These are phyloP conservation scores for Thereva unica DNA, from an alignment of 2,888 invertebrate genomes.

Conservation along the genomic window DNA sequence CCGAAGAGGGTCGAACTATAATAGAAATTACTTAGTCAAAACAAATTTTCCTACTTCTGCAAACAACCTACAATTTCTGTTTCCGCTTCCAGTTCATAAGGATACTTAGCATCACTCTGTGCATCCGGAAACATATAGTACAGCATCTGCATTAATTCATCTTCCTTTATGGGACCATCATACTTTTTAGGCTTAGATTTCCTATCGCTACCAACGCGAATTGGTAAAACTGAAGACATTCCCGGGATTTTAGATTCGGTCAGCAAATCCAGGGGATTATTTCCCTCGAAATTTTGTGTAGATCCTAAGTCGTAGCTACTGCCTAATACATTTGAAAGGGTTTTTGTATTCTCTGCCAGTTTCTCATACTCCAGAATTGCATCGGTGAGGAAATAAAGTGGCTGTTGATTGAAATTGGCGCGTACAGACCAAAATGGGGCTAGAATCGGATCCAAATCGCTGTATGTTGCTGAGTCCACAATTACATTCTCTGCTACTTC, in stretches of 20 bases:
- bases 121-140: slow-evolving; percentile 90
- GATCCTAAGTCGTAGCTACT: slow-evolving; percentile 57
- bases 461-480: slow-evolving; percentile 84
- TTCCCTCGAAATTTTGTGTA: slow-evolving; percentile 60
- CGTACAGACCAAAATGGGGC: slow-evolving; percentile 80
- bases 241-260: slow-evolving; percentile 77
- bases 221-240: slow-evolving; percentile 61
- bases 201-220: slow-evolving; percentile 60
- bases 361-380: slow-evolving; percentile 73
- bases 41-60: not conserved
- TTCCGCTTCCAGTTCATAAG: slow-evolving; percentile 60
- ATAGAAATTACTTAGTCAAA: slow-evolving; percentile 15
- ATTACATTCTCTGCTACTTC: slow-evolving; percentile 82
- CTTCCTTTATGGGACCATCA: slow-evolving; percentile 79
- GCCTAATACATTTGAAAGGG: slow-evolving; percentile 52
- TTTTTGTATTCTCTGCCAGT: slow-evolving; percentile 59
- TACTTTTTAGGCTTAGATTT: slow-evolving; percentile 59
- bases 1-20: slow-evolving; percentile 61
- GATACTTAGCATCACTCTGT: slow-evolving; percentile 64
- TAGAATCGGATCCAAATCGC: slow-evolving; percentile 81
- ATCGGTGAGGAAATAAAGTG: slow-evolving; percentile 77
- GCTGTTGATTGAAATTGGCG: slow-evolving; percentile 68
- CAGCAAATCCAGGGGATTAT: slow-evolving; percentile 69
- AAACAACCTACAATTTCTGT: slow-evolving; percentile 58
- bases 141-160: slow-evolving; percentile 74